Evolutionary conservation across 92 coral and sea anemone genomes (phyloP).

Genomic region (Porites divaricata): DNA sequence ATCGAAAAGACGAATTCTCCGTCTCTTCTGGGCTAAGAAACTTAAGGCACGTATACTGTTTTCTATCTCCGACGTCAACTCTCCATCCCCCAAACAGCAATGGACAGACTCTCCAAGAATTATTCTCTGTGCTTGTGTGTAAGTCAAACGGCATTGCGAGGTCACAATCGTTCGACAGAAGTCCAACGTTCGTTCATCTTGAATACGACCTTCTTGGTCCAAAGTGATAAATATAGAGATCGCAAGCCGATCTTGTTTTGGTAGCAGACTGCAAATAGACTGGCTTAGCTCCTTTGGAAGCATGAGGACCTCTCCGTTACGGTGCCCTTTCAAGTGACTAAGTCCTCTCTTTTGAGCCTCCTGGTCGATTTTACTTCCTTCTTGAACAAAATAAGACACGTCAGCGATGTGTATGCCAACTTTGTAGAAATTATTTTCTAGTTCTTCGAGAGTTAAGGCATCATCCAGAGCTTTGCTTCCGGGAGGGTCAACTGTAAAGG

Average conservation of each 20-base stretch:
- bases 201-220: constrained; percentile 47
- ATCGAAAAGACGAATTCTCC: constrained; percentile 54
- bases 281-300: constrained; percentile 69
- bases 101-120: constrained; percentile 27
- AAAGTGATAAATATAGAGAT: constrained; percentile 54
- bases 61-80: constrained; percentile 28
- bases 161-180: constrained; percentile 52
- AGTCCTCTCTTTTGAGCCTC: constrained; percentile 67
- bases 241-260: constrained; percentile 60
- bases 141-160: constrained; percentile 61
- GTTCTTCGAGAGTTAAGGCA: constrained; percentile 61
- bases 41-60: constrained; percentile 28
- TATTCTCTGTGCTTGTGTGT: constrained; percentile 56
- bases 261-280: constrained; percentile 65
- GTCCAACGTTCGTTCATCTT: constrained; percentile 38
- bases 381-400: constrained; percentile 69
- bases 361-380: constrained; percentile 57
- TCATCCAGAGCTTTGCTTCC: constrained; percentile 74
- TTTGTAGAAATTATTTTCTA: constrained; percentile 40
- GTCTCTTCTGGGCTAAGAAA: constrained; percentile 43
- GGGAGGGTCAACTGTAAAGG: constrained; percentile 80
- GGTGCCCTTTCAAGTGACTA: constrained; percentile 56
- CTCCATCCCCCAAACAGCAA: background rate
- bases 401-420: constrained; percentile 79
- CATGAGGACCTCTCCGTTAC: constrained; percentile 60